Evolutionary conservation across 1,140 invertebrate genomes (phyloP), one percentile per base, ranked within the genome.

Genomic region (Watersipora subatra): DNA sequence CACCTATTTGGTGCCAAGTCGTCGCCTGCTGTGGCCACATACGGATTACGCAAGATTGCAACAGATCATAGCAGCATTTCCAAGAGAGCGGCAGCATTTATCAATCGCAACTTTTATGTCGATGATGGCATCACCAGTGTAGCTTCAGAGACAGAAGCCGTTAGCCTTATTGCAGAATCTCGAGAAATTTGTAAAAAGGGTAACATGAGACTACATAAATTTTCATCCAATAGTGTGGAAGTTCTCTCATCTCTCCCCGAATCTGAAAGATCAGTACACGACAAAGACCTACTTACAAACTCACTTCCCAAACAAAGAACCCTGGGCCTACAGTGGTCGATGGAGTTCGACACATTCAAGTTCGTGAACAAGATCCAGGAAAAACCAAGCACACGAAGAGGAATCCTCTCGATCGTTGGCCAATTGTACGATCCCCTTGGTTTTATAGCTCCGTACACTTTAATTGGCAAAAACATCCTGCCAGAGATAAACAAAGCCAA

Each of bases 341-440:
- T 66, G 2, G 17, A 64, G n/a, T 61, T 1, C 2, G 68, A 69
- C 56, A 24, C 20, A 15, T 70, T 69, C 58, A 64, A 26, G 1
- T 70, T 70, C 27, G 17, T 22, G 7, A n/a, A 27, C 17, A 24
- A 62, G 12, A 27, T 26, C 25, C 20, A 25, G 30, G 30, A 56
- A 2, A 62, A 58, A 34, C 61, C 59, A 17, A 57, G 19, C 25
- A 66, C 24, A 0, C 24, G 61, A 17, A 2, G 65, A 3, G 65
- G 65, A 28, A 28, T 66, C 1, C n/a, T 66, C 1, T 66, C 65
- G 1, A 28, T 28, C 1, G 17, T 66, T 22, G 62, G 74, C 7
- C 71, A 69, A 63, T 30, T 78, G 3, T 83, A 79, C 68, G 81
- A 83, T 69, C 80, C 81, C 1, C 68, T 80, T 25, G 80, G 79